Percentiles rank a stretch among this genome's conserved stretches.
phyloP scores from a whole-genome alignment of 1,140 invertebrate species.

The Drosophila asahinai region DNA sequence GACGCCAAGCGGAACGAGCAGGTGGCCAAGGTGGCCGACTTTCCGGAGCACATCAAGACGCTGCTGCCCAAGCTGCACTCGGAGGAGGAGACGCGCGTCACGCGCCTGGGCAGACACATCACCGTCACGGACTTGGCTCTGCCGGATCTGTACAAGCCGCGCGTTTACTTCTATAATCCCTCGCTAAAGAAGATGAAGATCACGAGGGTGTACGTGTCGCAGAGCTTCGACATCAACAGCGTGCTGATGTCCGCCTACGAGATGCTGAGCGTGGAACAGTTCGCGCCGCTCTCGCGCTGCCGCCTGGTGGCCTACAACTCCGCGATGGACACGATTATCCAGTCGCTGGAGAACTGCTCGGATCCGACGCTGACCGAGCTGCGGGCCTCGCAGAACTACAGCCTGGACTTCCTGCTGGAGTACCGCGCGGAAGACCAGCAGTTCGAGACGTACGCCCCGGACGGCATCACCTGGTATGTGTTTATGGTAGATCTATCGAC shows the following conservation, averaged over 20 bases:
- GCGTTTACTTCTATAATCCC: constrained; percentile 89
- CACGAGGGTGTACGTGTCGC: constrained; percentile 87
- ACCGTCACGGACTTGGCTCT: constrained; percentile 69
- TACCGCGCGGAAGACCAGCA: constrained; percentile 88
- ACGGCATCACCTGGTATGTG: constrained; percentile 89
- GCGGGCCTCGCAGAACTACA: constrained; percentile 53
- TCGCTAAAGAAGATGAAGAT: constrained; percentile 86
- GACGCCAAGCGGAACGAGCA: constrained; percentile 90
- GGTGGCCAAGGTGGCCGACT: constrained; percentile 89
- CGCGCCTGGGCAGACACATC: constrained; percentile 85
- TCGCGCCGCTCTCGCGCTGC: constrained; percentile 88
- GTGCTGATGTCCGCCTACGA: constrained; percentile 87
- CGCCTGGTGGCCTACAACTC: constrained; percentile 91
- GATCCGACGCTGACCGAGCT: constrained; percentile 86
- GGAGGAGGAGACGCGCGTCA: constrained; percentile 89
- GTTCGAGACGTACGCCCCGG: constrained; percentile 89
- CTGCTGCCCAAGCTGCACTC: constrained; percentile 89
- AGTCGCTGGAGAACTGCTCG: constrained; percentile 89
- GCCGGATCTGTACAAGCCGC: constrained; percentile 88
- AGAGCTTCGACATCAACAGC: constrained; percentile 87
- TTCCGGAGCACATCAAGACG: constrained; percentile 91
- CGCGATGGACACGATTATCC: constrained; percentile 89
- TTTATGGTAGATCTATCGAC: constrained; percentile 88
- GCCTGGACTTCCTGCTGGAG: constrained; percentile 89
- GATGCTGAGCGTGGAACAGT: constrained; percentile 87